A percentile compares a stretch with the other conserved stretches of the same genome.
These are phyloP conservation scores for Cinara cedri DNA, from an alignment of 2,888 invertebrate genomes.

Conservation along the genomic window DNA sequence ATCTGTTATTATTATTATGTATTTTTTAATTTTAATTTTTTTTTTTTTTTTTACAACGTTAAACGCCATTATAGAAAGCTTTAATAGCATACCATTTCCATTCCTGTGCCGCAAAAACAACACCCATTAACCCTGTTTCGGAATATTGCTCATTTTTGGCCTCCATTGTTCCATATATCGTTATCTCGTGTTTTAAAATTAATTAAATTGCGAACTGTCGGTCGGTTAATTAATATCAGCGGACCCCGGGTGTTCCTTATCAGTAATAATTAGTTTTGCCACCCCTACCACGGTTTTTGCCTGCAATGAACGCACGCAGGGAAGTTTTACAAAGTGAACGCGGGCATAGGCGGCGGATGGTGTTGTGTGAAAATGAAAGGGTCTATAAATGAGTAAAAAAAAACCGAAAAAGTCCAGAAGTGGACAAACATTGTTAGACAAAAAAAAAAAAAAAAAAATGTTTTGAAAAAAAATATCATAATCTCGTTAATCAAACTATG, in stretches of 20 bases:
- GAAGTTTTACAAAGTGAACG: conserved; percentile 42
- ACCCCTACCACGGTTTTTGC: conserved; percentile 25
- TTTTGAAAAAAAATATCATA: neutral
- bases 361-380: conserved; percentile 15
- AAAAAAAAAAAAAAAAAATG: too few relatives aligned
- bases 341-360: too few relatives aligned
- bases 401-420: neutral
- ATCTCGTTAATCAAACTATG: conserved; percentile 19
- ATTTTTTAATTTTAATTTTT: neutral
- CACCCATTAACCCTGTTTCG: conserved; percentile 48
- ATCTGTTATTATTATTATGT: conserved; percentile 18
- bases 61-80: conserved; percentile 44
- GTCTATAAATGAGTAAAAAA: conserved; percentile 23
- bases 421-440: conserved; percentile 16
- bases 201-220: conserved; percentile 55
- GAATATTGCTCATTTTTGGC: conserved; percentile 51
- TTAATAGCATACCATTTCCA: conserved; percentile 32
- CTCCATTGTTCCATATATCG: conserved; percentile 48
- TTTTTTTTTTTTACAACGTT: conserved; percentile 20
- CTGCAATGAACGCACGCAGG: neutral
- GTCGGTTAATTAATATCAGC: conserved; percentile 55
- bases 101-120: conserved; percentile 35
- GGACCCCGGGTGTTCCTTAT: conserved; percentile 48
- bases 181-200: conserved; percentile 56
- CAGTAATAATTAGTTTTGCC: conserved; percentile 53